Percentiles rank a stretch among this genome's conserved stretches.
Evolutionary conservation across 2,888 invertebrate genomes (phyloP).

Genomic region (Rhamnusium bicolor): DNA sequence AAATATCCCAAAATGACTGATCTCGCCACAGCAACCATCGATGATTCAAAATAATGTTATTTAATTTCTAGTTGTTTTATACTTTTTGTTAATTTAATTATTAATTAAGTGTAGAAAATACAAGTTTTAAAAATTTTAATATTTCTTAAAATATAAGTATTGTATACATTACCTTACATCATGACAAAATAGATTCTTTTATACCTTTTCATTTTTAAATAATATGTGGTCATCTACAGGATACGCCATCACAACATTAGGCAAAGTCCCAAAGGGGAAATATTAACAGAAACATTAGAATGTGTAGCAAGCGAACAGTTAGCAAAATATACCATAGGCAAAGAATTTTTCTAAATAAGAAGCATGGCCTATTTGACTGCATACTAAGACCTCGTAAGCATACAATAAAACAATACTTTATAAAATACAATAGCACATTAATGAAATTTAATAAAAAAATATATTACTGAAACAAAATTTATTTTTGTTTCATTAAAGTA

Average conservation of each 20-base stretch:
- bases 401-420: neutral
- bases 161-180: neutral
- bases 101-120: slow-evolving; percentile 29
- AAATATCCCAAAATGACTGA: slow-evolving; percentile 97
- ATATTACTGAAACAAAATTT: too few species aligned
- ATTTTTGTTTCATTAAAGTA: neutral
- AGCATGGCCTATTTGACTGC: neutral
- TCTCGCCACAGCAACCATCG: slow-evolving; percentile 87
- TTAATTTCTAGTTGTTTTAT: slow-evolving; percentile 43
- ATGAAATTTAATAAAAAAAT: neutral
- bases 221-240: neutral
- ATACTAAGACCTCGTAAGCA: too few species aligned
- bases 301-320: too few species aligned
- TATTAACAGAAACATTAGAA: too few species aligned
- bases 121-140: slow-evolving; percentile 15
- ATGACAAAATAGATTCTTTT: slow-evolving; percentile 5
- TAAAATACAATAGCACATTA: neutral
- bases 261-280: too few species aligned
- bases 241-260: too few species aligned
- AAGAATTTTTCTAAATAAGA: too few species aligned
- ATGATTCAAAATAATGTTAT: slow-evolving; percentile 69
- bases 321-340: too few species aligned
- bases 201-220: slow-evolving; percentile 4
- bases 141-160: slow-evolving; percentile 1
- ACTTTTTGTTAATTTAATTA: slow-evolving; percentile 30